phyloP scores from a whole-genome alignment of 2,113 vertebrate species.

The Dryoscopus gambensis region DNA sequence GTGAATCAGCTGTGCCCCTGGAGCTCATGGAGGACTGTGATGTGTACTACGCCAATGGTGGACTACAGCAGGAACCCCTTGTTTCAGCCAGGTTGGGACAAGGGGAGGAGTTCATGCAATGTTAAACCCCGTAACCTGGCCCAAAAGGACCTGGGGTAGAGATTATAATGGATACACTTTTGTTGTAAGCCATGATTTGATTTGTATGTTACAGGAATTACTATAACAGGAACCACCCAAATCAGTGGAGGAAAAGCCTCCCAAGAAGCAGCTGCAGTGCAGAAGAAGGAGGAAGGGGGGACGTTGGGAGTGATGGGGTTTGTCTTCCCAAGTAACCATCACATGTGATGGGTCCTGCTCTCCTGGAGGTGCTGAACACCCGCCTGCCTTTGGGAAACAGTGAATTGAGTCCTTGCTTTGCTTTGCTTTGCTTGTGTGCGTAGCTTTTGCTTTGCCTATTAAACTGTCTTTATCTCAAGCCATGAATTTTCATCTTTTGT shows the following conservation, averaged over 20 bases:
- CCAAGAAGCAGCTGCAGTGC: neutral
- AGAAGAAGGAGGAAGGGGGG: neutral
- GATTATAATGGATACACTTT: neutral
- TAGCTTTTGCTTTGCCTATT: neutral
- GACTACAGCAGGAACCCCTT: neutral
- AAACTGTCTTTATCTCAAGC: neutral
- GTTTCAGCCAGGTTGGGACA: neutral
- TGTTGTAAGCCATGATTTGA: neutral
- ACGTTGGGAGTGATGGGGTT: neutral
- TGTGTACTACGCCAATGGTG: neutral
- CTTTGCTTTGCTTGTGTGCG: neutral
- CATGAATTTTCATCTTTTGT: neutral
- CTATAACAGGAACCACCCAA: neutral
- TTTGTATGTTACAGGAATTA: neutral
- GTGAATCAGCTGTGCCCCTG: neutral
- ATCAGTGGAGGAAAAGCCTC: neutral
- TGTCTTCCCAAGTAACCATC: neutral
- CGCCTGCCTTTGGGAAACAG: neutral
- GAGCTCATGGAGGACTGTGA: neutral
- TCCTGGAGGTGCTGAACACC: neutral
- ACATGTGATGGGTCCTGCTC: neutral
- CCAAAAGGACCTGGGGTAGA: neutral
- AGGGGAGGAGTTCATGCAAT: neutral
- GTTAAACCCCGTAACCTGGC: neutral
- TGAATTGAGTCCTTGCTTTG: neutral